These are phyloP conservation scores for Macrobrachium nipponense DNA, from an alignment of 1,140 invertebrate species.

Conservation along the genomic window DNA sequence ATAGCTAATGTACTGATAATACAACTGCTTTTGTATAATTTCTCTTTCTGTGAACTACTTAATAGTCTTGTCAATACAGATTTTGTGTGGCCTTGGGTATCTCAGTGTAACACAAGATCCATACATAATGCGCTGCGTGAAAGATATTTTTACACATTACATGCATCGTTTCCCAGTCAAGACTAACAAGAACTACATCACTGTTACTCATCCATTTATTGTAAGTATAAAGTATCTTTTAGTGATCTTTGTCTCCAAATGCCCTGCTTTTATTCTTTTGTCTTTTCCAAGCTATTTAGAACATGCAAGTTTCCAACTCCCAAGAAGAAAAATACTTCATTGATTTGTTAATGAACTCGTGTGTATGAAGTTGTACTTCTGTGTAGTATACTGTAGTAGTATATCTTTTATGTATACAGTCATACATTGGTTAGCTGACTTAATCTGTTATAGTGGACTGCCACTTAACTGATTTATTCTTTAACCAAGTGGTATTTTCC, in stretches of 20 bases:
- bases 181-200: conserved; percentile 25
- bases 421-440: no score
- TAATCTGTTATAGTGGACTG: no score
- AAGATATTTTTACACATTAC: conserved; percentile 55
- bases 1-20: no score
- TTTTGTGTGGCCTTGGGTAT: conserved; percentile 41
- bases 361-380: not conserved
- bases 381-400: no score
- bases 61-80: conserved; percentile 18
- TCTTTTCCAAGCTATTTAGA: not conserved
- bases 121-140: conserved; percentile 45
- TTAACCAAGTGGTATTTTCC: no score
- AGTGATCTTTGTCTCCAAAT: not conserved
- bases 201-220: conserved; percentile 48
- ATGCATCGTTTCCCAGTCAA: conserved; percentile 56
- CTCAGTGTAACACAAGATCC: conserved; percentile 46
- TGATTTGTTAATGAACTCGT: not conserved
- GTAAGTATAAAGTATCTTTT: conserved; percentile 13
- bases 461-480: no score
- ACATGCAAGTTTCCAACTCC: no score
- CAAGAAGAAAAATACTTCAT: not conserved
- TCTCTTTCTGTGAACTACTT: not conserved
- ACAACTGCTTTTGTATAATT: not conserved
- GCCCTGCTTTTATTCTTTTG: no score
- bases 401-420: no score